Conservation (phyloP, 2,888 invertebrate genomes). For the Caradrina clavipalpis region DNA sequence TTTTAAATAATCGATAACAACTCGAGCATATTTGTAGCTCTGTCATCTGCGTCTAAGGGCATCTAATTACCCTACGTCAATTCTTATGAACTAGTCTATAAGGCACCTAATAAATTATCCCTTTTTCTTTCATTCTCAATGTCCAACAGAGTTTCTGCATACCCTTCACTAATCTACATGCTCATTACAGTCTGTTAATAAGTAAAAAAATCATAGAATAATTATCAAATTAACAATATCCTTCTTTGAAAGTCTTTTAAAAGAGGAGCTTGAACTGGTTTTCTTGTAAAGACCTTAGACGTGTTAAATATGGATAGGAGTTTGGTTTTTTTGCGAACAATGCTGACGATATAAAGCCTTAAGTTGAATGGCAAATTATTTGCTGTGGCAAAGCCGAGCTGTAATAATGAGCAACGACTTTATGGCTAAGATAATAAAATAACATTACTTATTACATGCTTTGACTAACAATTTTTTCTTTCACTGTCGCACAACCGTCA, state of each 20-base stretch:
- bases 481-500: no score
- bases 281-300: constrained; percentile 36
- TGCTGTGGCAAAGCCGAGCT: no score
- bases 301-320: constrained; percentile 16
- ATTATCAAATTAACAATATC: constrained; percentile 52
- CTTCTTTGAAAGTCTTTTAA: constrained; percentile 38
- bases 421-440: no score
- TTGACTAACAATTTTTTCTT: no score
- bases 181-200: neutral
- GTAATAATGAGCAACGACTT: no score
- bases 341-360: no score
- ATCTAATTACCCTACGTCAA: constrained; percentile 18
- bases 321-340: no score
- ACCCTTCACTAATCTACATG: constrained; percentile 27
- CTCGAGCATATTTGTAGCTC: no score
- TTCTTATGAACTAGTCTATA: constrained; percentile 13
- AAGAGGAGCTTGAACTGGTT: constrained; percentile 31
- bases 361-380: no score
- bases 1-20: no score
- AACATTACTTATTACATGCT: no score
- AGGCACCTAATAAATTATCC: constrained; percentile 22
- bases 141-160: constrained; percentile 20
- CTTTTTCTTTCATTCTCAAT: constrained; percentile 16
- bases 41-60: no score
- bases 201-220: constrained; percentile 42